phyloP scores from a whole-genome alignment of 2,888 invertebrate species.

The Drosophila kokeensis region DNA sequence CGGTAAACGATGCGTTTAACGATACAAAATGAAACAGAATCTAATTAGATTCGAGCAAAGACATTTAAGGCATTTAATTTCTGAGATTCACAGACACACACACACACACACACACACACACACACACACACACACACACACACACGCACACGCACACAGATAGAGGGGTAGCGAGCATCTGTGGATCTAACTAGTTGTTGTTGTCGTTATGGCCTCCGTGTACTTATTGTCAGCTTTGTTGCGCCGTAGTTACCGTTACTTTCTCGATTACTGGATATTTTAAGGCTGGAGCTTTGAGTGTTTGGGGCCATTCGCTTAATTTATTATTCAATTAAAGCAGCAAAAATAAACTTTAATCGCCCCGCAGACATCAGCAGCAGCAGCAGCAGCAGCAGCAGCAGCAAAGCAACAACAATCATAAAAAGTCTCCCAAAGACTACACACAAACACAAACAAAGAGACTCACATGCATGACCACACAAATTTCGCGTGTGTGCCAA shows the following conservation, averaged over 20 bases:
- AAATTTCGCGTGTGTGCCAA: constrained; percentile 41
- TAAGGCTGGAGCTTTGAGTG: constrained; percentile 40
- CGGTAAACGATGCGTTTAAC: constrained; percentile 31
- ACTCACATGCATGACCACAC: constrained; percentile 16
- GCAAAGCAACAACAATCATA: constrained; percentile 30
- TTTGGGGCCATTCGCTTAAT: constrained; percentile 71
- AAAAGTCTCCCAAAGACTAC: constrained; percentile 51
- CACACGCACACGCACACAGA: constrained; percentile 1
- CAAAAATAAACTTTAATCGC: constrained; percentile 79
- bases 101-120: constrained; percentile 4
- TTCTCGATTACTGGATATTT: constrained; percentile 46
- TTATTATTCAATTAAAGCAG: constrained; percentile 78
- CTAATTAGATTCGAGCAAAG: constrained; percentile 36
- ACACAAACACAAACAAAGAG: constrained; percentile 22
- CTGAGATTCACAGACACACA: background rate
- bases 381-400: constrained; percentile 11
- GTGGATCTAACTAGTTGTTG: constrained; percentile 17
- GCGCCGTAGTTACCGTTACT: constrained; percentile 43
- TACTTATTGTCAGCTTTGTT: constrained; percentile 34
- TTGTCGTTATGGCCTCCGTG: constrained; percentile 26
- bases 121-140: background rate
- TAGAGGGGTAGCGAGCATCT: constrained; percentile 1
- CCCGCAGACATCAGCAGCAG: constrained; percentile 62
- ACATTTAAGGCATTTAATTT: constrained; percentile 10
- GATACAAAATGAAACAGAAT: constrained; percentile 33